Percentiles rank a stretch among this genome's conserved stretches.
phyloP scores from a whole-genome alignment of 2,888 invertebrate species.

The Siphonodentalium dalli region DNA sequence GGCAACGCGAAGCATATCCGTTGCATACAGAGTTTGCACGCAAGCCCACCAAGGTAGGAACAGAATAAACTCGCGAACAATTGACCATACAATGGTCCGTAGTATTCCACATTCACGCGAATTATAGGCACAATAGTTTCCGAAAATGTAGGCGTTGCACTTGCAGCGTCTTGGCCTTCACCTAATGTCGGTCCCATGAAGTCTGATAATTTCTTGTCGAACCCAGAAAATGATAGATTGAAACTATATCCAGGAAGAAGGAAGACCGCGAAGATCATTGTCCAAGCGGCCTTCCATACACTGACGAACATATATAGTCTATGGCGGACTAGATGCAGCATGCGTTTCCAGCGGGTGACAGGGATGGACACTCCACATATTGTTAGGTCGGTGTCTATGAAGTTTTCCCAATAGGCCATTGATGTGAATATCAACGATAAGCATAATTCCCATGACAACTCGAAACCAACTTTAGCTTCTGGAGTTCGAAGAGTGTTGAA shows the following conservation, averaged over 20 bases:
- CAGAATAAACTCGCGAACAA: conserved; percentile 47
- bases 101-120: conserved; percentile 35
- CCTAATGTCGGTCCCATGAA: too few species aligned
- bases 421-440: conserved; percentile 39
- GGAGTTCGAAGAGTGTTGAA: conserved; percentile 7
- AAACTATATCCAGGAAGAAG: conserved; percentile 39
- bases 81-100: conserved; percentile 37
- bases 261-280: conserved; percentile 38
- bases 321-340: conserved; percentile 37
- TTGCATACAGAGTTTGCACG: conserved; percentile 68
- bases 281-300: conserved; percentile 41
- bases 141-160: too few species aligned
- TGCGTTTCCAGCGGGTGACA: conserved; percentile 41
- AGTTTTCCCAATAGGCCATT: conserved; percentile 44
- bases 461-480: conserved; percentile 11
- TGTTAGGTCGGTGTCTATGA: conserved; percentile 33
- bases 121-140: too few species aligned
- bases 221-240: conserved; percentile 29
- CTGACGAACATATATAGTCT: conserved; percentile 45
- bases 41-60: conserved; percentile 67
- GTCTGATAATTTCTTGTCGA: not conserved
- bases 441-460: conserved; percentile 38
- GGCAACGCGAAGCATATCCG: conserved; percentile 66
- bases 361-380: conserved; percentile 31
- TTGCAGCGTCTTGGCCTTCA: too few species aligned